Evolutionary conservation across 2,113 vertebrate genomes (phyloP), one percentile per base, ranked within the genome.

Genomic region (Indri indri): DNA sequence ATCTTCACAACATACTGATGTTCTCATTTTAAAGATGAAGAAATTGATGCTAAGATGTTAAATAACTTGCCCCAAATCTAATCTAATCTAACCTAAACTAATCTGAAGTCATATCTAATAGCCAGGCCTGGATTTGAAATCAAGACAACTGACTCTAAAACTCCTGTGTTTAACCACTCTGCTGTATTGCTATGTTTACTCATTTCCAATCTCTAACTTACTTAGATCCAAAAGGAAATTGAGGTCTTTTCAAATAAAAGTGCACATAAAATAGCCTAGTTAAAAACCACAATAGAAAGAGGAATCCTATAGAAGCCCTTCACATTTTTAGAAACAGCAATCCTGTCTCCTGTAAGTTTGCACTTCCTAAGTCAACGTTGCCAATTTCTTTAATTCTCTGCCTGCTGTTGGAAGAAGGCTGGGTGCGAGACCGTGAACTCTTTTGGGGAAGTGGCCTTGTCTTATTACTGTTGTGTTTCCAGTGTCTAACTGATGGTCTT

Each of bases 11-110:
- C 40, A 30, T 68, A 11, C 25, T 82, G 63, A 70, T 68, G 50
- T 9, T 82, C 79, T 96, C 76, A 79, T 70, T 85, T 94, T 88
- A 96, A 90, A 95, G 90, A 76, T 71, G 73, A 91, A 70, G 70
- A 88, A 37, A 89, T 74, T 63, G 90, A 77, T 73, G 34, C 40
- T 57, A 81, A 57, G n/a, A 74, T 84, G 45, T 42, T 52, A 27
- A 80, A 16, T 40, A 57, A 77, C 25, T 85, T 68, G 40, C 66
- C 63, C 59, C 34, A 88, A 81, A 59, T 17, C 40, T n/a, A 45
- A 86, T 88, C 47, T n/a, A 61, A 88, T 66, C n/a, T 73, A 37
- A 76, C 30, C 9, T 59, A 87, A 92, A 63, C 17, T 32, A 79
- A 47, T 77, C 52, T 90, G 61, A 91, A 45, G 7, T 87, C 63